Base-by-base conservation (phyloP, 92 coral and sea anemone species). In the Zoanthus gigantus region DNA sequence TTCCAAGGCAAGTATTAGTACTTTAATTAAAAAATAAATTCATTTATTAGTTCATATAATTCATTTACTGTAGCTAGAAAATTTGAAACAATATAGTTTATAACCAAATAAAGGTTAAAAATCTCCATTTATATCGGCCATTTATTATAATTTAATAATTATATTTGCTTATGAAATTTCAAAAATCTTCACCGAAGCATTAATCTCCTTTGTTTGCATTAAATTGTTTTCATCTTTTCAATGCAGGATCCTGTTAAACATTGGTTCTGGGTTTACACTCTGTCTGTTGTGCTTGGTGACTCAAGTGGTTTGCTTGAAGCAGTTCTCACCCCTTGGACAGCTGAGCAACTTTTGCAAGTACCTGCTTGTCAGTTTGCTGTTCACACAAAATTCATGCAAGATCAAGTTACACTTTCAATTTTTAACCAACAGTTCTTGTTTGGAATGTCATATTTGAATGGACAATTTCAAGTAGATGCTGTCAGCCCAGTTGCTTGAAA, bases 191-290 rank as follows among this genome's bases (percentile, higher is more conserved):
- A 54, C 2, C 4, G 56, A 54, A 54, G 60, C 2, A 54, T 54
- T 15, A 54, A 10, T 54, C 12, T 54, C 60, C 3, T 53, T 8
- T 54, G 60, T 54, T 54, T 54, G 2, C 11, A 15, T 54, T 54
- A 6, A 45, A 23, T 79, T 13, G 54, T 68, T 3, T 46, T 29
- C 9, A 11, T 16, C 44, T 2, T 74, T 48, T 92, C 61, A 71
- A 42, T 37, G 42, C 68, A 79, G 78, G 90, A 88, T 28, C 94
- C 92, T 31, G 80, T 87, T 28, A 37, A 56, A 30, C 83, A 86
- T 88, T 96, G 98, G 98, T 91, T 88, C 53, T 94, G 98, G 98
- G 89, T 84, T 57, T 94, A 93, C 91, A 83, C 67, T 54, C 50
- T 95, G 61, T 34, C 87, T 34, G 83, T 96, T 44, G 90, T 86